Base-by-base conservation (phyloP, 2,888 invertebrate genomes). In the Adela reaumurella region DNA sequence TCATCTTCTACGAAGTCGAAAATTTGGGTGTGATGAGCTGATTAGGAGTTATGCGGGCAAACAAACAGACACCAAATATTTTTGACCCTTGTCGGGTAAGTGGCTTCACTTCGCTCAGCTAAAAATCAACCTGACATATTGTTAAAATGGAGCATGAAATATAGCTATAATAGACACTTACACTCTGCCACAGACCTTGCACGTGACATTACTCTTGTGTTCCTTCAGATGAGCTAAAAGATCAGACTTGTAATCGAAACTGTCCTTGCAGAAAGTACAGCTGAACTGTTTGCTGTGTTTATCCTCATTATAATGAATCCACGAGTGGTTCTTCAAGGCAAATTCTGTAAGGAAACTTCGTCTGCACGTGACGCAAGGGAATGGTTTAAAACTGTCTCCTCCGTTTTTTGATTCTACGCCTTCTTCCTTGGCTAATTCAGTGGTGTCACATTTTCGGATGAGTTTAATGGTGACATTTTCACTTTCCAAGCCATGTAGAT, bases 141-240 rank as follows among this genome's bases (percentile, higher is more conserved):
- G 4, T 6, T 24, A 24, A 24, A 24, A 24, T 6, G 24, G 24
- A 6, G 24, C 8, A 24, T 24, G n/a, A n/a, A n/a, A n/a, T n/a
- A n/a, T n/a, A n/a, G n/a, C n/a, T n/a, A n/a, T n/a, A n/a, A n/a
- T n/a, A n/a, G n/a, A n/a, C 24, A 6, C 85, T 82, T 67, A 87
- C 88, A 83, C 77, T 73, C 87, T 72, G 52, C 85, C 85, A 67
- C 87, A 88, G 55, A 85, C 74, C 59, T 84, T 81, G 59, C 87
- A 87, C 62, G 83, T 78, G 53, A 85, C 85, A 61, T 79, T 82
- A 51, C 81, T 81, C 59, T 81, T 74, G 62, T 85, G 87, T 19
- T 81, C 78, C 62, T 86, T 86, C 53, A 87, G 64, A 65, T 88
- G 87, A 46, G 80, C 73, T 61, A 86, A 82, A 45, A 87, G 68